Evolutionary conservation across 2,888 invertebrate genomes (phyloP).

Genomic region (Chrysina gloriosa): DNA sequence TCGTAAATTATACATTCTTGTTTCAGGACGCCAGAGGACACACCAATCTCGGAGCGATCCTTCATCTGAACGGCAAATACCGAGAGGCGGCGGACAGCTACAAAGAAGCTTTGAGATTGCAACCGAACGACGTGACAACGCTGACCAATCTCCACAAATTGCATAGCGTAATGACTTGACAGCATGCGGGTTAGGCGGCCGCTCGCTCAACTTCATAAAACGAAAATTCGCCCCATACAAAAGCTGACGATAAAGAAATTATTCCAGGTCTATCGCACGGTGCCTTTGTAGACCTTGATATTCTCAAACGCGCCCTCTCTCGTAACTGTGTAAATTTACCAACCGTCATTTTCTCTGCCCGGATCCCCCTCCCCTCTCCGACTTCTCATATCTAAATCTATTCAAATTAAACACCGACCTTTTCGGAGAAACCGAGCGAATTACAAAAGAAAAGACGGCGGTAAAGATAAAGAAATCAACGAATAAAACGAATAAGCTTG

Average conservation of each 20-base stretch:
- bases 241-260: neutral
- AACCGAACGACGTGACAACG: constrained; percentile 90
- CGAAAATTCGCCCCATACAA: neutral
- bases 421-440: no score
- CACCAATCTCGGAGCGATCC: constrained; percentile 94
- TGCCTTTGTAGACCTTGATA: constrained; percentile 35
- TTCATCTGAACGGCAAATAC: constrained; percentile 93
- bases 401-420: no score
- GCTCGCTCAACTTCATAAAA: neutral
- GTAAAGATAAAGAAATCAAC: no score
- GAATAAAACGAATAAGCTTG: constrained; percentile 3
- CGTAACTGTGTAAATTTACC: neutral
- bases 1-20: constrained; percentile 45
- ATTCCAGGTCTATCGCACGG: constrained; percentile 35
- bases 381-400: no score
- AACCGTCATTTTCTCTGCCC: neutral
- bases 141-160: constrained; percentile 88
- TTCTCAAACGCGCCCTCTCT: no score
- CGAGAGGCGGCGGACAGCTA: constrained; percentile 89
- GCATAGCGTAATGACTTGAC: constrained; percentile 70
- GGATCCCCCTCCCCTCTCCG: no score
- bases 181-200: constrained; percentile 47
- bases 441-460: neutral
- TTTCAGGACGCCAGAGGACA: constrained; percentile 87
- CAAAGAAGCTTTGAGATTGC: constrained; percentile 83